Conservation (phyloP, 2,888 invertebrate genomes). For the Tetanocera ferruginea region DNA sequence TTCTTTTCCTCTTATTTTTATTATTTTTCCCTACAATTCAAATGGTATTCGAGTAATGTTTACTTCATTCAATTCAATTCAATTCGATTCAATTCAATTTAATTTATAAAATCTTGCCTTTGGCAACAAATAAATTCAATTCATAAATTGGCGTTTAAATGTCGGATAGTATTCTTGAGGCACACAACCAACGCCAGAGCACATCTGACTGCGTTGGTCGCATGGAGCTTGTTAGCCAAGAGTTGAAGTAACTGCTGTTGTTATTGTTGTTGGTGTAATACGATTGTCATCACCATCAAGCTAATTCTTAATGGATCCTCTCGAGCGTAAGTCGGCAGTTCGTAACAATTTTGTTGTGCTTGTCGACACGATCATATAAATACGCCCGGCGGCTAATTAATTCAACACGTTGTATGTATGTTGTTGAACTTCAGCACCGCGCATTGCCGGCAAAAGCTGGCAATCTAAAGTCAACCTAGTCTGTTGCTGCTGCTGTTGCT, state of each 20-base stretch:
- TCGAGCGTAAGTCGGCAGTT: conserved; percentile 7
- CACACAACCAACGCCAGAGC: not conserved
- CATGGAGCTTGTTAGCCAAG: not conserved
- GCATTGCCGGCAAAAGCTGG: not conserved
- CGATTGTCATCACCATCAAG: conserved; percentile 11
- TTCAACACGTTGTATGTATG: conserved; percentile 18
- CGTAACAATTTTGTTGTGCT: not conserved
- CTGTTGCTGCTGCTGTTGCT: not conserved
- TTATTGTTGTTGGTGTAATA: not conserved
- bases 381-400: conserved; percentile 26
- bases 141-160: conserved; percentile 19
- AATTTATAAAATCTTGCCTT: conserved; percentile 10
- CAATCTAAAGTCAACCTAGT: no score
- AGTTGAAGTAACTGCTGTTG: not conserved
- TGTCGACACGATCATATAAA: conserved; percentile 30
- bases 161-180: not conserved
- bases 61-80: not conserved
- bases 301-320: not conserved
- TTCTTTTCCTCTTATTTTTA: no score
- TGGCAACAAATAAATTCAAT: conserved; percentile 30
- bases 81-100: conserved; percentile 26
- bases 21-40: not conserved
- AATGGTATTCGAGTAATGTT: not conserved
- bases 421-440: not conserved
- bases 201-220: no score